A percentile compares a stretch with the other conserved stretches of the same genome.
Conservation (phyloP, 2,888 invertebrate genomes). For the Protula sp. region DNA sequence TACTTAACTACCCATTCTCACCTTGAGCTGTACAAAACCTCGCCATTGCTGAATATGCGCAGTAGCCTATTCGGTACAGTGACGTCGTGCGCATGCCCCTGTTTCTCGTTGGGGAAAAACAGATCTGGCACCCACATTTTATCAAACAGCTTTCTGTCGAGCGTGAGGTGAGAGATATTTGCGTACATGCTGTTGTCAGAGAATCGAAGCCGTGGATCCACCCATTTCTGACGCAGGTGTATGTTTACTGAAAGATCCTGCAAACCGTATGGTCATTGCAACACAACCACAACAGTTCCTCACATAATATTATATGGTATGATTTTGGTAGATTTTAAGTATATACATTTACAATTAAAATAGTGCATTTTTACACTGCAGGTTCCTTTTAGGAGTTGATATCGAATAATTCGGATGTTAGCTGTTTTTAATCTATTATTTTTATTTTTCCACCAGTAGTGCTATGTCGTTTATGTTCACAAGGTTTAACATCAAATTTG, state of each 20-base stretch:
- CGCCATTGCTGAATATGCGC: conserved; percentile 24
- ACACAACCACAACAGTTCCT: no score
- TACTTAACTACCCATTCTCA: no score
- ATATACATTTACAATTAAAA: no score
- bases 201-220: conserved; percentile 21
- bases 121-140: conserved; percentile 29
- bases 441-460: no score
- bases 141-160: conserved; percentile 10
- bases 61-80: conserved; percentile 27
- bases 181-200: conserved; percentile 2
- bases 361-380: no score
- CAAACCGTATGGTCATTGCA: neutral
- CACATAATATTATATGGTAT: no score
- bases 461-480: no score
- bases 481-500: no score
- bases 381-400: no score
- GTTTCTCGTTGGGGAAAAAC: conserved; percentile 27
- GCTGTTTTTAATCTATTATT: no score
- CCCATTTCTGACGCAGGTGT: conserved; percentile 26
- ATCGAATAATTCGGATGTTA: no score
- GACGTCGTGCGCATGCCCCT: conserved; percentile 20
- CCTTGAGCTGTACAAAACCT: conserved; percentile 25
- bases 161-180: conserved; percentile 5
- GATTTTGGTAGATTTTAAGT: no score
- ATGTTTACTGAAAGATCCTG: conserved; percentile 27